phyloP scores from a whole-genome alignment of 1,140 invertebrate genomes.

The Ceratoteleas bidentatus region DNA sequence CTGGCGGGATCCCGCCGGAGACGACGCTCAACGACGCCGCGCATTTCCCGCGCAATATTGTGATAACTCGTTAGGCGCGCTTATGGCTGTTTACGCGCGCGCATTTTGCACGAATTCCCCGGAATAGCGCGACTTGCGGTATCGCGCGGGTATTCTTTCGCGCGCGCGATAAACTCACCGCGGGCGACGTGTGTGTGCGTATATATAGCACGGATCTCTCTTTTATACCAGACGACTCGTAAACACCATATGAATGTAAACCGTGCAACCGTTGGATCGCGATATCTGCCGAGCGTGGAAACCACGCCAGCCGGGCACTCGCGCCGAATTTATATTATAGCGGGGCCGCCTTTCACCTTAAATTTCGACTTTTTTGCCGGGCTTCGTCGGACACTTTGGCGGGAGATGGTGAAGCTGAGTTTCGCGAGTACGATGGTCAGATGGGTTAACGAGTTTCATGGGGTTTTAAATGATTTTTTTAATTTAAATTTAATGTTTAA shows the following conservation, averaged over 20 bases:
- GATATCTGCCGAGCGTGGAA: constrained; percentile 57
- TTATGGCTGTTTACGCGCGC: not conserved
- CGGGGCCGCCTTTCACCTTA: constrained; percentile 43
- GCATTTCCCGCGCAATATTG: too few species aligned
- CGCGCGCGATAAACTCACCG: constrained; percentile 56
- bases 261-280: constrained; percentile 55
- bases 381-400: too few species aligned
- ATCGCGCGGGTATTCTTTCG: constrained; percentile 61
- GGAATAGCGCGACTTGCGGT: constrained; percentile 21
- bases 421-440: too few species aligned
- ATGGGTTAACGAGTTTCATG: too few species aligned
- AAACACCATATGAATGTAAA: constrained; percentile 70
- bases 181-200: constrained; percentile 27
- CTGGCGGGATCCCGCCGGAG: too few species aligned
- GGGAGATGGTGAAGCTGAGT: too few species aligned
- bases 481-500: too few species aligned
- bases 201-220: constrained; percentile 59
- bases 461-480: too few species aligned
- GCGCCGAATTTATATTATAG: constrained; percentile 51
- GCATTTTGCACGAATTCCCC: constrained; percentile 19
- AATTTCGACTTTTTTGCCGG: constrained; percentile 36
- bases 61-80: not conserved
- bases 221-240: constrained; percentile 67
- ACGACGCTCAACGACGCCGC: too few species aligned
- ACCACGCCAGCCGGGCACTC: constrained; percentile 44